These are phyloP conservation scores for Anagyrus pseudococci DNA, from an alignment of 2,888 invertebrate species.

Conservation along the genomic window DNA sequence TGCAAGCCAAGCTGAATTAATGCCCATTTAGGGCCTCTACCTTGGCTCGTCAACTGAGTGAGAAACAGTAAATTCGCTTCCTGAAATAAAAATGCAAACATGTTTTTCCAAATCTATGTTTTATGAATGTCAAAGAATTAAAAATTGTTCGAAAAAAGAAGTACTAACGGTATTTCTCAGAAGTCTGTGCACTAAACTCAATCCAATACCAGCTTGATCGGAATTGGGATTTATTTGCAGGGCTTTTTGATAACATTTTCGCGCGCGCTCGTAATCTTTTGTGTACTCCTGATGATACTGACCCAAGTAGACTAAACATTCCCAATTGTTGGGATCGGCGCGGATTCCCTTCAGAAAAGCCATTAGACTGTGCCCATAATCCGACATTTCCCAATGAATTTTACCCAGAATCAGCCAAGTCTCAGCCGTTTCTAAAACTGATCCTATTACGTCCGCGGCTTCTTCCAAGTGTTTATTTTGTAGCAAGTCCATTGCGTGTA, in stretches of 20 bases:
- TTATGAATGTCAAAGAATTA: not conserved
- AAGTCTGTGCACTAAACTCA: constrained; percentile 79
- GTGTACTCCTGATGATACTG: constrained; percentile 72
- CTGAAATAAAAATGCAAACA: constrained; percentile 49
- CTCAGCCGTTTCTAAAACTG: constrained; percentile 62
- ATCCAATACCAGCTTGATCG: constrained; percentile 72
- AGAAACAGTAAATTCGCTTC: constrained; percentile 72
- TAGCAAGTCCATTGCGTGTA: constrained; percentile 65
- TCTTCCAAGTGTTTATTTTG: constrained; percentile 65
- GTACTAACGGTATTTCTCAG: constrained; percentile 69
- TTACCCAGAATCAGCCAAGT: constrained; percentile 69
- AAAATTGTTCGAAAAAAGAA: constrained; percentile 5
- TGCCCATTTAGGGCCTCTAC: constrained; percentile 73
- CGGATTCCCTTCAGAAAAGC: constrained; percentile 70
- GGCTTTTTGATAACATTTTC: constrained; percentile 85
- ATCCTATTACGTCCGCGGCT: constrained; percentile 65
- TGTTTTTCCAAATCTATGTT: not conserved
- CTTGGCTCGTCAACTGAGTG: constrained; percentile 62
- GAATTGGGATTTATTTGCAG: constrained; percentile 75
- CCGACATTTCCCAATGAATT: constrained; percentile 67
- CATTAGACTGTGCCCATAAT: constrained; percentile 69
- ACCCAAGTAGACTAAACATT: constrained; percentile 79
- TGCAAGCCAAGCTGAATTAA: constrained; percentile 85
- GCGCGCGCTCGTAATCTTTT: constrained; percentile 74
- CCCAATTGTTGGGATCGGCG: constrained; percentile 75